These are phyloP conservation scores for Trematomus bernacchii DNA, from an alignment of 2,797 vertebrate genomes.

Conservation along the genomic window DNA sequence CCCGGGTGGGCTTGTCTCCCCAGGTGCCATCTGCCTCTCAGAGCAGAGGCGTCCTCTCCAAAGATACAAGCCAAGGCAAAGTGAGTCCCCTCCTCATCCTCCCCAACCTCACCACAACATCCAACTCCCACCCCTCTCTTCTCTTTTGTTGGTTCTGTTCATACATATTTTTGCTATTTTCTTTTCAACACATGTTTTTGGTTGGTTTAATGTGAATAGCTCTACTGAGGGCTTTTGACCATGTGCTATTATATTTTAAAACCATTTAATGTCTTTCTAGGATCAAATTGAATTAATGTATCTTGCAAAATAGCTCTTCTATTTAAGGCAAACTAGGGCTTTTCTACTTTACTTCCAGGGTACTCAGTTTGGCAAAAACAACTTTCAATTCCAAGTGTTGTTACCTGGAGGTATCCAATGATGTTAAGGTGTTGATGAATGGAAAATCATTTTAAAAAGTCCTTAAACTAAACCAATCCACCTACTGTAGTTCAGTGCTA, in stretches of 20 bases:
- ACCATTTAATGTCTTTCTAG: neutral
- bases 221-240: too few relatives aligned
- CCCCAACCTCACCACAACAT: conserved; percentile 26
- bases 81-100: conserved; percentile 81
- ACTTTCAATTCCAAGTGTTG: too few relatives aligned
- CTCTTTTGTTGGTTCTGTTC: neutral
- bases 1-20: conserved; percentile 75
- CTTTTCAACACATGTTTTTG: neutral
- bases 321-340: neutral
- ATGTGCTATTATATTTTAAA: neutral
- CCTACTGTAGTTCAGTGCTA: neutral
- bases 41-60: conserved; percentile 77
- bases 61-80: conserved; percentile 85
- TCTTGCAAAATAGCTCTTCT: too few relatives aligned
- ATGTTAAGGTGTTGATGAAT: neutral
- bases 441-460: too few relatives aligned
- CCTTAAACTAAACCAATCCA: too few relatives aligned
- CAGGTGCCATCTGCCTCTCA: conserved; percentile 82
- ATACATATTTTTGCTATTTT: conserved; percentile 5
- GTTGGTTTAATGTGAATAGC: neutral
- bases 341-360: neutral
- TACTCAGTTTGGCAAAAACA: neutral
- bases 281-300: neutral
- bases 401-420: too few relatives aligned
- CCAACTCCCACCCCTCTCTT: neutral